phyloP scores from a whole-genome alignment of 2,113 vertebrate genomes.

The Colius striatus region DNA sequence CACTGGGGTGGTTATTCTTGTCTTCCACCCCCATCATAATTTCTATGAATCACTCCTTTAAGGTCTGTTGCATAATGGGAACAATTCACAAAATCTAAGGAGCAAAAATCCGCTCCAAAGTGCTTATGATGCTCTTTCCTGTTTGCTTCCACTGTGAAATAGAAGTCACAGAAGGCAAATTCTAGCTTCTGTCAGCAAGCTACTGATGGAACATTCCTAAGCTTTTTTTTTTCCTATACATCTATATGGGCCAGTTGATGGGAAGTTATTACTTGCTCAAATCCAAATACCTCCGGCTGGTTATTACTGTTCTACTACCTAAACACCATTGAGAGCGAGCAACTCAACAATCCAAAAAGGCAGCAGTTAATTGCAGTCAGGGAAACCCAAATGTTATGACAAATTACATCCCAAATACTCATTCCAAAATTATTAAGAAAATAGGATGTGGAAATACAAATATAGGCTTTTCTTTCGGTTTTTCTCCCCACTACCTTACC shows the following conservation, averaged over 20 bases:
- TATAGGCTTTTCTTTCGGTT: background rate
- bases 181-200: background rate
- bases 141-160: background rate
- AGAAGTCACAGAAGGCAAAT: background rate
- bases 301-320: background rate
- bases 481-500: background rate
- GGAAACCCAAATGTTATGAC: background rate
- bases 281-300: background rate
- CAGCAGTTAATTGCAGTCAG: background rate
- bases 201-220: background rate
- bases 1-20: background rate
- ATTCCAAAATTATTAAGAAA: background rate
- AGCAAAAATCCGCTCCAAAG: background rate
- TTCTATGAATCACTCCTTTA: background rate
- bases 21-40: accelerated
- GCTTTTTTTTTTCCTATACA: background rate
- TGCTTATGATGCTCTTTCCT: background rate
- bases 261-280: background rate
- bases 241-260: background rate
- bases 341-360: background rate
- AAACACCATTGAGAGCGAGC: background rate
- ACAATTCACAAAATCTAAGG: background rate
- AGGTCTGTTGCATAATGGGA: background rate
- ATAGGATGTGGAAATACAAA: background rate
- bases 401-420: background rate